These are phyloP conservation scores for Diogma glabrata DNA, from an alignment of 2,888 invertebrate species.

Conservation along the genomic window DNA sequence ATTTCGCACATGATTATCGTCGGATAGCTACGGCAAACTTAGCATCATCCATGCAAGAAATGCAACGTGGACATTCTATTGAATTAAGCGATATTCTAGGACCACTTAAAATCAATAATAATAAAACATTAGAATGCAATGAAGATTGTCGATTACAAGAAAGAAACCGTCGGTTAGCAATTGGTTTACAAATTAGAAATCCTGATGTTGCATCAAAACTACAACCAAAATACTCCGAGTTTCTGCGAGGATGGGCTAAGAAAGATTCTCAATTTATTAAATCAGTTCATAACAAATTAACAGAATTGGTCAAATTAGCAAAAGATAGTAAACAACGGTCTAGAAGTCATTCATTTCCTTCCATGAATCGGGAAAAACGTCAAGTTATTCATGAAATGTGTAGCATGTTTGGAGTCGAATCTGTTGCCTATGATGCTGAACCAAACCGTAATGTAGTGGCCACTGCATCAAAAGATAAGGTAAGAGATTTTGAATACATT, in stretches of 20 bases:
- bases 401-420: slow-evolving; percentile 88
- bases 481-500: slow-evolving; percentile 33
- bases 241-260: slow-evolving; percentile 69
- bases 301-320: slow-evolving; percentile 74
- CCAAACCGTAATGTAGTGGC: slow-evolving; percentile 94
- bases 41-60: slow-evolving; percentile 67
- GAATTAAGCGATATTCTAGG: slow-evolving; percentile 61
- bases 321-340: slow-evolving; percentile 79
- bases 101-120: slow-evolving; percentile 32
- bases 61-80: slow-evolving; percentile 61
- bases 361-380: slow-evolving; percentile 87
- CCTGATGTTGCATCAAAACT: slow-evolving; percentile 74
- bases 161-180: slow-evolving; percentile 76
- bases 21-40: slow-evolving; percentile 64
- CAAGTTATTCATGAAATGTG: slow-evolving; percentile 90
- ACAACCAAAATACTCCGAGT: slow-evolving; percentile 77
- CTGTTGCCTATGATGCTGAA: slow-evolving; percentile 88
- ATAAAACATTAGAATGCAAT: slow-evolving; percentile 78
- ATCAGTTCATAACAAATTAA: slow-evolving; percentile 69
- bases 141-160: slow-evolving; percentile 83
- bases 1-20: slow-evolving; percentile 59
- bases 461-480: slow-evolving; percentile 70
- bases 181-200: slow-evolving; percentile 86
- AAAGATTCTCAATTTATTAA: slow-evolving; percentile 71
- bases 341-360: slow-evolving; percentile 76